Base-by-base conservation (phyloP, 1,140 invertebrate genomes). In the Paramacrobiotus metropolitanus region DNA sequence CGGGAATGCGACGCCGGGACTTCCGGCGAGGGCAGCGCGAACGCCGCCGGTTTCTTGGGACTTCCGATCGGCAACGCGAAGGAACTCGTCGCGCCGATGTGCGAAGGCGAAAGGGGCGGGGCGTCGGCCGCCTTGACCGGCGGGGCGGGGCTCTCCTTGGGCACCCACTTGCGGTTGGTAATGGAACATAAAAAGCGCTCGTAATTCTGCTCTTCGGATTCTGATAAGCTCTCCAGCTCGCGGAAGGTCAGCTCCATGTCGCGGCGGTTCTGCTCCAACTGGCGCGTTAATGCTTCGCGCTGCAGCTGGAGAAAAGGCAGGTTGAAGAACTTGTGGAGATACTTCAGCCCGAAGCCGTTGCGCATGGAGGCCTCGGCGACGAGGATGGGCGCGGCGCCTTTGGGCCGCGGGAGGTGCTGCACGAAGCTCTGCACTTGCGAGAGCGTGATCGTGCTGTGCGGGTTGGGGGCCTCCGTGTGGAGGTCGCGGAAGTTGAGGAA, bases 311-410 rank as follows among this genome's bases (percentile, higher is more conserved):
- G 77, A 69, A 94, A 97, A 62, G 92, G 92, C 65, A 96, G 76
- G 76, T 93, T 95, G 67, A 96, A 87, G 73, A 95, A 96, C 75
- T 90, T 91, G 74, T 97, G 88, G 31, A 97, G 74, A 63, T 91
- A 79, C 72, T 89, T 86, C 55, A 96, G 73, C 30, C 92, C 92
- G 78, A 93, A 95, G 9, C 89, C 88, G 77, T 94, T 95, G 68
- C 87, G 80, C 91, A 96, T 95, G 1, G 90, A 95, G 1, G 86
- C 81, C 71, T 94, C 88, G 1, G 87, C 83, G 70, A 90, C 94
- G 59, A 87, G 78, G 29, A 93, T 78, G 70, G 84, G 79, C 1
- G 80, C 82, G 62, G 75, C 71, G 45, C 70, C 73, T 61, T 68
- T 66, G 4, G 72, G 69, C 67, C 74, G 73, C 62, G 73, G 70